phyloP scores from a whole-genome alignment of 1,140 invertebrate genomes.

The Branchinecta lindahli region DNA sequence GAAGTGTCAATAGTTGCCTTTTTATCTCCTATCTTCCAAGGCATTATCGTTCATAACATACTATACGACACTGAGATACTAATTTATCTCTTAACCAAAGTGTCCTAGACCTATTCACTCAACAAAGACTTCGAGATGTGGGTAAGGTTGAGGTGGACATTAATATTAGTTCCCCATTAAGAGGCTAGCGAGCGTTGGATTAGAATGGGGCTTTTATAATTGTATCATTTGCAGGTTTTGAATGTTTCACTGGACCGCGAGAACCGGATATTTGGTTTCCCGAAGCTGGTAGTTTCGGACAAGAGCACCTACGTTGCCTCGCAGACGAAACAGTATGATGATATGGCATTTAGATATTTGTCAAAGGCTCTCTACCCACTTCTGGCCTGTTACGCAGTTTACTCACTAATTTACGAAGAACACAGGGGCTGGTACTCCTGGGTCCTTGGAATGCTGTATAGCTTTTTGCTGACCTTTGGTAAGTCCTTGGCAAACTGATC shows the following conservation, averaged over 20 bases:
- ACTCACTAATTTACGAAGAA: conserved; percentile 91
- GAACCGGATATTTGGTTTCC: conserved; percentile 53
- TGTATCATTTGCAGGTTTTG: conserved; percentile 37
- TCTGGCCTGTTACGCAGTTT: conserved; percentile 76
- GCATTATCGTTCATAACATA: too few species aligned
- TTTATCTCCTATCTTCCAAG: too few species aligned
- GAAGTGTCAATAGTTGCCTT: too few species aligned
- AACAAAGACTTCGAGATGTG: too few species aligned
- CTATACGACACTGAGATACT: too few species aligned
- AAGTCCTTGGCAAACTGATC: conserved; percentile 23
- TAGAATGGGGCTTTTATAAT: too few species aligned
- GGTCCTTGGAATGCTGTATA: conserved; percentile 85
- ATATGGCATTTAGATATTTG: conserved; percentile 87
- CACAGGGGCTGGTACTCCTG: conserved; percentile 95
- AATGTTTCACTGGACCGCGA: conserved; percentile 66
- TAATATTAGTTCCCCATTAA: too few species aligned
- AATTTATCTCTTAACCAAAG: too few species aligned
- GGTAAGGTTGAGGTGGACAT: too few species aligned
- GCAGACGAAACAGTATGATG: conserved; percentile 86
- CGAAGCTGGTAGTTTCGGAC: conserved; percentile 64
- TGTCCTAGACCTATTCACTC: too few species aligned
- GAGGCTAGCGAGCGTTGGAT: too few species aligned
- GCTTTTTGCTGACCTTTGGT: conserved; percentile 93
- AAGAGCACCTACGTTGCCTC: conserved; percentile 95
- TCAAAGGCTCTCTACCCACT: conserved; percentile 92